Conservation (phyloP, 1,140 invertebrate species). For the Diorhabda carinulata region DNA sequence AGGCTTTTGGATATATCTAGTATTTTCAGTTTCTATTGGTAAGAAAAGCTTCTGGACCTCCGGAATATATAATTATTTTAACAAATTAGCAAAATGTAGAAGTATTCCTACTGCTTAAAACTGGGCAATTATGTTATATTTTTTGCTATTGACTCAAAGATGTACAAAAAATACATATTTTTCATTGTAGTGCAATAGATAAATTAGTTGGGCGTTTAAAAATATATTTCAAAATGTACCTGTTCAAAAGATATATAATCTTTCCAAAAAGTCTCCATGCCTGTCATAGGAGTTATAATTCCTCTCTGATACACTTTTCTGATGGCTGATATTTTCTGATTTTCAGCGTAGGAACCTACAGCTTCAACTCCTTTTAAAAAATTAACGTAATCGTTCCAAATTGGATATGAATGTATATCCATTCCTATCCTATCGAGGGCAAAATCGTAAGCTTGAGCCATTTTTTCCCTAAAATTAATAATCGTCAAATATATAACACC, state of each 20-base stretch:
- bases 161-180: too few species aligned
- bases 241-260: constrained; percentile 95
- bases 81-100: too few species aligned
- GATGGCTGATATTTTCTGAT: constrained; percentile 97
- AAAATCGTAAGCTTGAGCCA: constrained; percentile 99
- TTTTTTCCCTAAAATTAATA: constrained; percentile 81
- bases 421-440: constrained; percentile 98
- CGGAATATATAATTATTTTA: too few species aligned
- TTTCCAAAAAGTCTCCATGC: constrained; percentile 97
- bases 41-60: too few species aligned
- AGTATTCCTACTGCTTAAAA: too few species aligned
- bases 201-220: too few species aligned
- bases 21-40: too few species aligned
- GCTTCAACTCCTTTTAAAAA: constrained; percentile 98
- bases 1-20: too few species aligned
- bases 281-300: constrained; percentile 94
- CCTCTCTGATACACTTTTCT: constrained; percentile 94
- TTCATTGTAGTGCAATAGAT: too few species aligned
- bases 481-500: not conserved
- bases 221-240: constrained; percentile 40
- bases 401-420: constrained; percentile 92
- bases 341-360: constrained; percentile 97
- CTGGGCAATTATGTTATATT: too few species aligned
- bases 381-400: constrained; percentile 97
- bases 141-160: too few species aligned